Base-by-base conservation (phyloP, 2,113 vertebrate genomes). In the Drymodes brunneopygia region DNA sequence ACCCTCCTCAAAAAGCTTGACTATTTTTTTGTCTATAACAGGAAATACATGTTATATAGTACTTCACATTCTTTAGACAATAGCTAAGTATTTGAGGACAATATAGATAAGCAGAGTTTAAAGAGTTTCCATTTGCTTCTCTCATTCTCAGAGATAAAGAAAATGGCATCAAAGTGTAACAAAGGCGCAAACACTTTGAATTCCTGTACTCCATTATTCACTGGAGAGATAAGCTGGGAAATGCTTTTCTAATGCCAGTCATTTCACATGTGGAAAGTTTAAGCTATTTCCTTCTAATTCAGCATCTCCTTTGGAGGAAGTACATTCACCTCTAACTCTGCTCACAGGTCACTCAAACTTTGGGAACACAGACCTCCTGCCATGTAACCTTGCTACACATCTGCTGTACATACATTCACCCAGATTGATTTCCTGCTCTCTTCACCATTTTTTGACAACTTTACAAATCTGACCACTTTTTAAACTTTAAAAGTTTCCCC, bases 261-360 rank as follows among this genome's bases (percentile, higher is more conserved):
- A 54, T 80, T 86, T 78, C 13, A 7, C 11, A 31, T 2, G 10
- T 27, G 35, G 13, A 62, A 92, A 80, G 29, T 54, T 72, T 72
- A 77, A 88, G 27, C 11, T 53, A 29, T 47, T 60, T 77, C 29
- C n/a, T 88, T 69, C 47, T 44, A 77, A 80, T 12, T 56, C 78
- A 79, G 24, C 23, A 28, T 24, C 31, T 80, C 50, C 35, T 72
- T 54, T 62, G 64, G 50, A 92, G n/a, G 23, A 82, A 31, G 13
- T 3, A 12, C 1, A 2, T 47, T 73, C 38, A 70, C 4, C 29
- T 81, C n/a, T 2, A 0, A 50, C 6, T 4, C 65, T 38, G 38
- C 47, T 71, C 69, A 31, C 6, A 45, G n/a, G 19, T 51, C 31
- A 73, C n/a, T 75, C n/a, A 31, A 22, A 22, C 17, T 60, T 42